Conservation (phyloP, 2,888 invertebrate genomes). For the Pandemis cinnamomeana region DNA sequence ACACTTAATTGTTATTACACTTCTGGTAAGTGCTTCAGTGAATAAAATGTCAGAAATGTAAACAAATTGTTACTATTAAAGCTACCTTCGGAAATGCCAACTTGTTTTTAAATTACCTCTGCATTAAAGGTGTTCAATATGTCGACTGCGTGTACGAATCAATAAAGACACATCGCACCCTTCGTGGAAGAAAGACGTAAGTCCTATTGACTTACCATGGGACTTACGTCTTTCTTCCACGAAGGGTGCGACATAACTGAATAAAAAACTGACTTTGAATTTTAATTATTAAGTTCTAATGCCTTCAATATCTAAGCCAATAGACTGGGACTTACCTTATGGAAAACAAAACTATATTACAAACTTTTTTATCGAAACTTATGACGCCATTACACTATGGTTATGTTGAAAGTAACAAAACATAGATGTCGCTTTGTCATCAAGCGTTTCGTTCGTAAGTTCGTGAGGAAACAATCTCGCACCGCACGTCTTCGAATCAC, state of each 20-base stretch:
- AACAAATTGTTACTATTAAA: slow-evolving; percentile 1
- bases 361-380: too few species aligned
- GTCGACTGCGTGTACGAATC: background rate
- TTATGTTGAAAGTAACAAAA: background rate
- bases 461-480: slow-evolving; percentile 43
- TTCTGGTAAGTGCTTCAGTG: background rate
- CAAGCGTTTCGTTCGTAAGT: slow-evolving; percentile 14
- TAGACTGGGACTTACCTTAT: too few species aligned
- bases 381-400: too few species aligned
- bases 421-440: slow-evolving; percentile 31
- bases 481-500: slow-evolving; percentile 40
- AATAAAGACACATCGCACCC: background rate
- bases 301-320: too few species aligned
- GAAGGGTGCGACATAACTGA: too few species aligned
- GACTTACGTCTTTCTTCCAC: too few species aligned
- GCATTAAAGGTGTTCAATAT: background rate
- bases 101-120: slow-evolving; percentile 1
- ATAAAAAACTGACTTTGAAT: background rate
- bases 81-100: background rate
- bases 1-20: background rate
- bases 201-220: too few species aligned
- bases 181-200: too few species aligned
- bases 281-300: background rate
- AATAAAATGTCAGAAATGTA: background rate
- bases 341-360: too few species aligned